Conservation (phyloP, 23 tunicate species). For the Styela plicata region DNA sequence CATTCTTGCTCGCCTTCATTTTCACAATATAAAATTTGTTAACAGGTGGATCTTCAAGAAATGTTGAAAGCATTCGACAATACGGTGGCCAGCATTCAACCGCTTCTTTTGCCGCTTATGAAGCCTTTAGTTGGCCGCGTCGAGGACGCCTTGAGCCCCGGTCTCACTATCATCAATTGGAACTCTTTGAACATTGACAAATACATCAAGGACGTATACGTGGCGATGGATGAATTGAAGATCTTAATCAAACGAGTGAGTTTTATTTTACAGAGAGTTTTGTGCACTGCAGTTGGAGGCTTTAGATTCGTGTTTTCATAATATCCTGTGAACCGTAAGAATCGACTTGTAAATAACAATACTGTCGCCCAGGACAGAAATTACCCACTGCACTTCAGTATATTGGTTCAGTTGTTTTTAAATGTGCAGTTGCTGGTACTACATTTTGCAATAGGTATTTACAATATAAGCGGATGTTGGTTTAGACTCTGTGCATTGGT, state of each 20-base stretch:
- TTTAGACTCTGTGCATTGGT: too few relatives aligned
- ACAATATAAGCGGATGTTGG: too few relatives aligned
- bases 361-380: too few relatives aligned
- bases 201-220: conserved; percentile 78
- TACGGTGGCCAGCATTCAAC: conserved; percentile 56
- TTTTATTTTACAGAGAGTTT: too few relatives aligned
- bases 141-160: conserved; percentile 70
- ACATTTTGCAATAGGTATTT: too few relatives aligned
- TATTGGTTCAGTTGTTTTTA: too few relatives aligned
- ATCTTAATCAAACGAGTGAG: conserved; percentile 71
- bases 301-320: too few relatives aligned
- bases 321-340: too few relatives aligned
- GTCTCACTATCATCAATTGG: conserved; percentile 93
- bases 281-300: too few relatives aligned
- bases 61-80: conserved; percentile 71
- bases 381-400: too few relatives aligned
- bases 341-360: too few relatives aligned
- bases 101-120: conserved; percentile 72
- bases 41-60: conserved; percentile 58
- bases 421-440: too few relatives aligned
- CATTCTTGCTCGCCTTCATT: neutral
- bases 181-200: conserved; percentile 88
- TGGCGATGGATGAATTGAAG: conserved; percentile 63
- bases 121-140: conserved; percentile 80
- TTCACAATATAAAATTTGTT: neutral